These are phyloP conservation scores for Hydrolagus colliei DNA, from an alignment of 2,797 vertebrate genomes.

Conservation along the genomic window DNA sequence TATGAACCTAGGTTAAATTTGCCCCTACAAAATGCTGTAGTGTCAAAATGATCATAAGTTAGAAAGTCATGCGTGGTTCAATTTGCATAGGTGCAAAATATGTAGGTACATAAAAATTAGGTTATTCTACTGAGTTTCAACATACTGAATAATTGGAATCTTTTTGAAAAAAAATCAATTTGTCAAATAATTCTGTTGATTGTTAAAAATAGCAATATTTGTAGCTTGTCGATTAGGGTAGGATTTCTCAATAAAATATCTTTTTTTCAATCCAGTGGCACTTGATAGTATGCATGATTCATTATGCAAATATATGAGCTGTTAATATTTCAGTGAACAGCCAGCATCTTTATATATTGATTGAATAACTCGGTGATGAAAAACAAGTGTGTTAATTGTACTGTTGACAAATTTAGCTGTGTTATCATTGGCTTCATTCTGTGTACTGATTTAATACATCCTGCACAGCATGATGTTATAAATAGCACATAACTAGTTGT, in stretches of 20 bases:
- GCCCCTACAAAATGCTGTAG: background rate
- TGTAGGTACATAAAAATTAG: background rate
- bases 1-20: background rate
- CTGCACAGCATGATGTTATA: background rate
- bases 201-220: too few relatives aligned
- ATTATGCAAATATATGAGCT: background rate
- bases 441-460: background rate
- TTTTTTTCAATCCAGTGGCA: too few relatives aligned
- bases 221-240: too few relatives aligned
- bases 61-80: background rate
- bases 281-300: too few relatives aligned
- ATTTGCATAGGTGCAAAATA: background rate
- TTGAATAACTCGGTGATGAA: background rate
- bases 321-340: background rate
- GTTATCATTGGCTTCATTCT: background rate
- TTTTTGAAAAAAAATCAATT: background rate
- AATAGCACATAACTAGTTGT: slow-evolving; percentile 3
- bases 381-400: background rate
- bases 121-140: too few relatives aligned
- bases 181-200: background rate
- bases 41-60: background rate
- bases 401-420: background rate
- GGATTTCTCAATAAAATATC: too few relatives aligned
- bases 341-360: background rate
- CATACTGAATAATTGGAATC: background rate